Percentiles rank a stretch among this genome's conserved stretches.
These are phyloP conservation scores for Pongo abelii DNA, from an alignment of 2,113 vertebrate genomes.

Conservation along the genomic window DNA sequence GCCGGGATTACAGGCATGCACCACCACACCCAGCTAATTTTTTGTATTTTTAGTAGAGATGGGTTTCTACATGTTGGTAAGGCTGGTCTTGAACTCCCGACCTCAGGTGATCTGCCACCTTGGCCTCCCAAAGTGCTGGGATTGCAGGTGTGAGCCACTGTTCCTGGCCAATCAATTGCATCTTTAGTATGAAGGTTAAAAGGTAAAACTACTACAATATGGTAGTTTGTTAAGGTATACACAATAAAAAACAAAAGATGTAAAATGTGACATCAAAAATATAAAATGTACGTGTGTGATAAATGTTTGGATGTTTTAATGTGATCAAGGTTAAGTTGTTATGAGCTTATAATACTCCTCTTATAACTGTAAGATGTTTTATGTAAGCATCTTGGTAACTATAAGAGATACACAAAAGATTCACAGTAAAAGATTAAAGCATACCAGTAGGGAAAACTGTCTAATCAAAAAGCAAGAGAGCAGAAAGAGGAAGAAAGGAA, in stretches of 20 bases:
- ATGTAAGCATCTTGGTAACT: background rate
- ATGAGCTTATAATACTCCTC: background rate
- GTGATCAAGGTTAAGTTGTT: background rate
- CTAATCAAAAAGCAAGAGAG: background rate
- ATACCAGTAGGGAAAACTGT: background rate
- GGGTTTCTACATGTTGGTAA: too few species aligned
- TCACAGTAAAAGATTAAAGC: background rate
- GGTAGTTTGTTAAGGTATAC: background rate
- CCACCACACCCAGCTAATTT: too few species aligned
- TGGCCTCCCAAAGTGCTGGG: too few species aligned
- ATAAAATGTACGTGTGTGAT: background rate
- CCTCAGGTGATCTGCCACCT: too few species aligned
- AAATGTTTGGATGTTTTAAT: background rate
- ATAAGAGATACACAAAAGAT: background rate
- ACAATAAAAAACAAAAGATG: background rate
- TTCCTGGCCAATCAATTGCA: background rate
- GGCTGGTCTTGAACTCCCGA: too few species aligned
- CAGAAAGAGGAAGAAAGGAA: background rate
- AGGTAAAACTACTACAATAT: background rate
- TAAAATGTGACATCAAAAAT: background rate
- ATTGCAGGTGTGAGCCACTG: too few species aligned
- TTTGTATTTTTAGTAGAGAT: too few species aligned
- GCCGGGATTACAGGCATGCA: too few species aligned
- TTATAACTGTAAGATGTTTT: background rate
- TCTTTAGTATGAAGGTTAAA: background rate